Evolutionary conservation across 2,888 invertebrate genomes (phyloP), one percentile per base, ranked within the genome.

Genomic region (Torymus auratus): DNA sequence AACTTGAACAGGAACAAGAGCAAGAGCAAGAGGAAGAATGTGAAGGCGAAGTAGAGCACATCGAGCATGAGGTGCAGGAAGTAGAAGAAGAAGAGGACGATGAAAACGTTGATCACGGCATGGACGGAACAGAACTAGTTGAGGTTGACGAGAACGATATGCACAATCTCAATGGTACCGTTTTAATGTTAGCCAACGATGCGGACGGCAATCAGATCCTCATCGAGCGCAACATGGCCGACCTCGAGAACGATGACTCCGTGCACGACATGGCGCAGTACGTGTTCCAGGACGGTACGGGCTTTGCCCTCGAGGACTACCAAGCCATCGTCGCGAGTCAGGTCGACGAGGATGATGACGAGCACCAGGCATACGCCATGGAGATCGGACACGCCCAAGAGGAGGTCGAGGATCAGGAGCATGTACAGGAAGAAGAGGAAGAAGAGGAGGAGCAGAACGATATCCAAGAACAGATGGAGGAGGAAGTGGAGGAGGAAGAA

Each of bases 121-220:
- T 55, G 72, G 84, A 76, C 55, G 85, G 64, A 75, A 79, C 52
- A 68, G 83, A 86, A 15, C 84, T 83, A 58, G 83, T 86, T 58
- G 85, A 87, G 58, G 85, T 85, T 2, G 87, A 86, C 14, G 85
- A 84, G 20, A 84, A 84, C 17, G 85, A 85, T 10, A 84, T 89
- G 56, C 88, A 89, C 71, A 86, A 88, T 83, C 82, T 90, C 15
- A 88, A 89, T 56, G 89, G 89, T n/a, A 88, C 91, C n/a, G 90
- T 91, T 14, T 83, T 91, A 15, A 89, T 91, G 89, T 87, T 91
- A 3, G 85, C 89, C 1, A 89, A 89, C 56, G 89, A 89, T 23
- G 84, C 87, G 0, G 90, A 91, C 13, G 91, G 89, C 17, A 90
- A 91, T 87, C 89, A 89, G 70, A 90, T 91, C 78, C 85, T 91